Percentiles rank a stretch among this genome's conserved stretches.
Conservation (phyloP, 2,797 vertebrate species). For the Notolepis coatsorum region DNA sequence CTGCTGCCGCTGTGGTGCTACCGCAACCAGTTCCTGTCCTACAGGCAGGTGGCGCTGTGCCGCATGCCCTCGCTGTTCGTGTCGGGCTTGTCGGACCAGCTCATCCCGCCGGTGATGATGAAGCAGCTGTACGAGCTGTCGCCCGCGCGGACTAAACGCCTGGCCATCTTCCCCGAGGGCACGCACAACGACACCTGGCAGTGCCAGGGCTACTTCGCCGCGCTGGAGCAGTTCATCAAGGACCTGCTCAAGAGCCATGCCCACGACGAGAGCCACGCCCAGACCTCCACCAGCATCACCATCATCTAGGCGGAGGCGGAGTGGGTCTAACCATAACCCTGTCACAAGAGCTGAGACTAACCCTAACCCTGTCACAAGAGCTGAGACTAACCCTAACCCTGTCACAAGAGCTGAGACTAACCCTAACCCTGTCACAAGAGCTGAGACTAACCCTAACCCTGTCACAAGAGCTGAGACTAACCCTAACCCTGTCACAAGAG, state of each 20-base stretch:
- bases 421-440: too few relatives aligned
- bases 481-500: too few relatives aligned
- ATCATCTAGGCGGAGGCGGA: constrained; percentile 88
- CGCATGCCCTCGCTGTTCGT: constrained; percentile 98
- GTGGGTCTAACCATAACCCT: too few relatives aligned
- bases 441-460: too few relatives aligned
- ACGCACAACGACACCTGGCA: constrained; percentile 99
- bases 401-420: too few relatives aligned
- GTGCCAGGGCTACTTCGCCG: constrained; percentile 97
- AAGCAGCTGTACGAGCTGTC: constrained; percentile 98
- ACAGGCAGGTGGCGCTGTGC: constrained; percentile 92
- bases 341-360: too few relatives aligned
- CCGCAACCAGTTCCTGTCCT: constrained; percentile 97
- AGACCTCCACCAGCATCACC: constrained; percentile 92
- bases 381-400: too few relatives aligned
- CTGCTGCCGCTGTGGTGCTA: constrained; percentile 98
- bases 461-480: too few relatives aligned
- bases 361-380: too few relatives aligned
- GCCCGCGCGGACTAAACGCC: constrained; percentile 96
- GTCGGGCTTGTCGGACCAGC: constrained; percentile 96
- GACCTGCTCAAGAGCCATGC: constrained; percentile 94
- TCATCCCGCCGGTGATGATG: constrained; percentile 99
- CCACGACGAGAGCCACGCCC: constrained; percentile 90
- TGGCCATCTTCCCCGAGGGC: constrained; percentile 97
- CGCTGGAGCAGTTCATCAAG: constrained; percentile 96